Evolutionary conservation across 2,797 vertebrate species (phyloP).

Genomic region (Pangasius larnaudii): DNA sequence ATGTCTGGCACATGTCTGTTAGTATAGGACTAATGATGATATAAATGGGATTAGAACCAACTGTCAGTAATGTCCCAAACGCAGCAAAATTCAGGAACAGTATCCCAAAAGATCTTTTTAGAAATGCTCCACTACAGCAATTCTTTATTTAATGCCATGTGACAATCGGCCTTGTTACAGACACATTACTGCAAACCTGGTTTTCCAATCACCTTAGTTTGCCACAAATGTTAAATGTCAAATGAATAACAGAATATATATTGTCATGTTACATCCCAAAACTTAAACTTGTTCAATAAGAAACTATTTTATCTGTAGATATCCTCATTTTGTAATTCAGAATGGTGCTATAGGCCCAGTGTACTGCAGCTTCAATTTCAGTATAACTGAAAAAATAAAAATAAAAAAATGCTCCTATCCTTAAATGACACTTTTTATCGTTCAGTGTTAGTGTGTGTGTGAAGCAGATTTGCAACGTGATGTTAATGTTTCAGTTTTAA

Average conservation of each 20-base stretch:
- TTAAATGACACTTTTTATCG: not conserved
- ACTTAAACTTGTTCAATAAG: not conserved
- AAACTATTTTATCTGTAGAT: not conserved
- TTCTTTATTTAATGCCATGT: not conserved
- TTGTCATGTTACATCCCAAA: not conserved
- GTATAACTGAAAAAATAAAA: not conserved
- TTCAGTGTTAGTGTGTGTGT: not conserved
- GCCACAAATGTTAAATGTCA: not conserved
- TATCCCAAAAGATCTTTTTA: not conserved
- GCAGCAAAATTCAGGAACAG: not conserved
- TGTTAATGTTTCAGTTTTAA: not conserved
- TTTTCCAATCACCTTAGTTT: not conserved
- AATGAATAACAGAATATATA: not conserved
- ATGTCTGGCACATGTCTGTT: not conserved
- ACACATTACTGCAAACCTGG: not conserved
- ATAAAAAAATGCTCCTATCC: not conserved
- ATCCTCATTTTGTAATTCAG: not conserved
- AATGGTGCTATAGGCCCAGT: not conserved
- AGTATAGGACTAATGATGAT: not conserved
- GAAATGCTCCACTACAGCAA: not conserved
- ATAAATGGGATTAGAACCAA: not conserved
- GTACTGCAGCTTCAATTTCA: not conserved
- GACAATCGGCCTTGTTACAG: not conserved
- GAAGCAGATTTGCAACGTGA: not conserved
- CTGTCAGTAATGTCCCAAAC: not conserved